Evolutionary conservation across 2,797 vertebrate species (phyloP), one percentile per base, ranked within the genome.

Genomic region (Gymnoscopelus braueri): DNA sequence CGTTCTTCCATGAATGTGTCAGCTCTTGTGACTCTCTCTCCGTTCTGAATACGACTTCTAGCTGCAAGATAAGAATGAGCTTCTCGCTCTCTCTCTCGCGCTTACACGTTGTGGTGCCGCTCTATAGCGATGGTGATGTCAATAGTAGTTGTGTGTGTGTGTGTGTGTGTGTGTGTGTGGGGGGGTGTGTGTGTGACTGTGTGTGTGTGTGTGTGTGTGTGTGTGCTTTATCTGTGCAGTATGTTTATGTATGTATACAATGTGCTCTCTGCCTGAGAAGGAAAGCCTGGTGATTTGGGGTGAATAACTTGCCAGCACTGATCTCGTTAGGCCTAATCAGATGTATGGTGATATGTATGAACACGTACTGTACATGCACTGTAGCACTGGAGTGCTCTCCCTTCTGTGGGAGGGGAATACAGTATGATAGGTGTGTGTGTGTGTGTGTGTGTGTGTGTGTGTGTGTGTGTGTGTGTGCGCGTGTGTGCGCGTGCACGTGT

Each of bases 311-410:
- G 83, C 85, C 88, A 85, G 68, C 57, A 65, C 74, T 86, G 84
- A 90, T 91, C 82, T 85, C 81, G 87, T 90, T 88, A 86, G 73
- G 77, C 79, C 80, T 89, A 88, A 88, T 91, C 82, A 89, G 83
- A 90, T 90, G 81, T 85, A 85, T 91, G 7, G 84, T 84, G 81
- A 89, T 89, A 88, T 87, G 84, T 82, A 89, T 86, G 84, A 88
- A 89, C 75, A 89, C 48, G 11, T 35, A 73, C 70, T 66, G 63
- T 67, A 74, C 80, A 74, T 72, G 60, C 65, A 73, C 59, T 60
- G 35, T n/a, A 60, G 60, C 65, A 73, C 59, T 60, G 35, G 35
- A 60, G 19, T 51, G 29, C 67, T 79, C 29, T 49, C 79, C 76
- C 73, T 70, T 83, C 83, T 69, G 14, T 44, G 60, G 71, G 6